Conservation (phyloP, 2,797 vertebrate species). For the Kryptopterus vitreolus region DNA sequence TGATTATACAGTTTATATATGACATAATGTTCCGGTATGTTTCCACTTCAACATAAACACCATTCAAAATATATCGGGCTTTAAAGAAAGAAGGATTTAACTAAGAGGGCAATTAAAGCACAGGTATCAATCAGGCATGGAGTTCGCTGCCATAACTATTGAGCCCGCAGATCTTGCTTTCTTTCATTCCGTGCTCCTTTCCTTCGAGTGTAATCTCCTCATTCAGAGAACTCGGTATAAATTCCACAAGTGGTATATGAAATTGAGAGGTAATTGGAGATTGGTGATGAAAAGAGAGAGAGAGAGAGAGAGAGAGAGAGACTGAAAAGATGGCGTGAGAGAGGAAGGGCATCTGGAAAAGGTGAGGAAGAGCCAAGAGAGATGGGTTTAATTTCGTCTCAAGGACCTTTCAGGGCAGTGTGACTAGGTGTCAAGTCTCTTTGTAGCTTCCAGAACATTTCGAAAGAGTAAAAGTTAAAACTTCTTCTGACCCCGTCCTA, state of each 20-base stretch:
- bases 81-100: background rate
- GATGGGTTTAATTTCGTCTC: slow-evolving; percentile 44
- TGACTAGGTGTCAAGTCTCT: slow-evolving; percentile 8
- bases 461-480: slow-evolving; percentile 4
- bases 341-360: background rate
- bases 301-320: background rate
- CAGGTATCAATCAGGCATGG: slow-evolving; percentile 1
- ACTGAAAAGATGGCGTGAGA: background rate
- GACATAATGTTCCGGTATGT: background rate
- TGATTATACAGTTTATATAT: background rate
- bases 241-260: background rate
- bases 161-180: background rate
- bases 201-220: background rate
- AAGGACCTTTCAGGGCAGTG: slow-evolving; percentile 22
- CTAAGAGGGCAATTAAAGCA: background rate
- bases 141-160: background rate
- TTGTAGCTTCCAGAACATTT: slow-evolving; percentile 1
- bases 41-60: background rate
- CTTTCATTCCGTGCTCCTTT: background rate
- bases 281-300: background rate
- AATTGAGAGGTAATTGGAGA: background rate
- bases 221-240: background rate
- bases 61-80: background rate
- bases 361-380: slow-evolving; percentile 10
- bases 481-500: background rate